Conservation (phyloP, 1,140 invertebrate species). For the Drosophila seguyi region DNA sequence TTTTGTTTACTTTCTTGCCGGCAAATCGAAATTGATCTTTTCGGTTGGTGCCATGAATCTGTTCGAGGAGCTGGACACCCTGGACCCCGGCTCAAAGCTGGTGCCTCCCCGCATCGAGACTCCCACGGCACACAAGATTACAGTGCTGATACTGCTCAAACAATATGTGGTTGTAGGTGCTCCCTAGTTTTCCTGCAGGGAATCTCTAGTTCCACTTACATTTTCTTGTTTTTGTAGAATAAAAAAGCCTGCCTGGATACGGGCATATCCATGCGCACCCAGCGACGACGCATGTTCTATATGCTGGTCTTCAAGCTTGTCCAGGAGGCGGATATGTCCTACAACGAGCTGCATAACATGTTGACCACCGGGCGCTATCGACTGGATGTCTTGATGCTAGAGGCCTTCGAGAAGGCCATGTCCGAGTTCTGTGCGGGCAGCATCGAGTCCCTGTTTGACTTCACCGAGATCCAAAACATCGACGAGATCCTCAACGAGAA, state of each 20-base stretch:
- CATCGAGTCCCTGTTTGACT: constrained; percentile 88
- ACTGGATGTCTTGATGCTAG: constrained; percentile 86
- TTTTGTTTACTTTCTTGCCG: constrained; percentile 56
- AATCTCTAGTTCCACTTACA: neutral
- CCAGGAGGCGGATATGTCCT: constrained; percentile 89
- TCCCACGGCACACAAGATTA: constrained; percentile 79
- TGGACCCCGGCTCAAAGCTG: constrained; percentile 68
- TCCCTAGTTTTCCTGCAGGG: neutral
- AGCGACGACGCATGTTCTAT: constrained; percentile 87
- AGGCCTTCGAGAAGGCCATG: constrained; percentile 87
- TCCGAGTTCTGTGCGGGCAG: constrained; percentile 86
- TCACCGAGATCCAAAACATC: constrained; percentile 87
- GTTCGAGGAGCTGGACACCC: constrained; percentile 76
- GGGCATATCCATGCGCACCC: constrained; percentile 63
- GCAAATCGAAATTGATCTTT: constrained; percentile 37
- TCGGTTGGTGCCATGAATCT: constrained; percentile 54
- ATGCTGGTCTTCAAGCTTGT: constrained; percentile 88
- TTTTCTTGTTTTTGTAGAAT: constrained; percentile 41
- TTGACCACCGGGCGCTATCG: constrained; percentile 87
- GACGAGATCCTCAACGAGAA: constrained; percentile 73
- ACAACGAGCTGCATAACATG: constrained; percentile 87
- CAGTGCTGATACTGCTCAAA: constrained; percentile 76
- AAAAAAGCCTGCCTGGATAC: constrained; percentile 67
- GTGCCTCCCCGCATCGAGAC: constrained; percentile 68
- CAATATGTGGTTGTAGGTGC: constrained; percentile 77